A percentile compares a stretch with the other conserved stretches of the same genome.
phyloP scores from a whole-genome alignment of 2,113 vertebrate genomes.

The Caretta caretta region DNA sequence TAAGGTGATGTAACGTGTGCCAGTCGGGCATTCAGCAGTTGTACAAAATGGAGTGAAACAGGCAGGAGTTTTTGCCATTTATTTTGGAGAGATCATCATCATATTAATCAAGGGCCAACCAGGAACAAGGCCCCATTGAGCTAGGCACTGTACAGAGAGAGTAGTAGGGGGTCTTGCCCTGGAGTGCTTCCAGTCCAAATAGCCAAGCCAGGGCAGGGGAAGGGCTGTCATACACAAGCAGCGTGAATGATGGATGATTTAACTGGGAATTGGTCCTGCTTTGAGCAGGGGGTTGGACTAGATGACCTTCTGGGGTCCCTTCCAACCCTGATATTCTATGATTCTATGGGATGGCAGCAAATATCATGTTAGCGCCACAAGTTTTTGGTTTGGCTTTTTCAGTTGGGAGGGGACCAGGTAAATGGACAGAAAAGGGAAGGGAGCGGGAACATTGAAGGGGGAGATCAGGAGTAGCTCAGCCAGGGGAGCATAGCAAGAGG shows the following conservation, averaged over 20 bases:
- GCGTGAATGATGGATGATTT: background rate
- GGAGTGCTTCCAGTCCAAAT: background rate
- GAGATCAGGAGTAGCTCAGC: accelerated
- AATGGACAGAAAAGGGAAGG: background rate
- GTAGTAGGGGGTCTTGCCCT: background rate
- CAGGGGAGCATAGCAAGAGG: background rate
- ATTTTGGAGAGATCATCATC: background rate
- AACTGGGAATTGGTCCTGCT: no score
- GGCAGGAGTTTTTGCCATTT: background rate
- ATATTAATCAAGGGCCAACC: background rate
- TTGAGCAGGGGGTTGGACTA: no score
- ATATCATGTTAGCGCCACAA: background rate
- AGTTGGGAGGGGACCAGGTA: background rate
- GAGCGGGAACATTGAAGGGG: background rate
- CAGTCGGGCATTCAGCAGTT: background rate
- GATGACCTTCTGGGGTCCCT: no score
- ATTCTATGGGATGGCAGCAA: background rate
- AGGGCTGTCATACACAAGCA: accelerated
- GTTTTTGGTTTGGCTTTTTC: background rate
- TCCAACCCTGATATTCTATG: no score
- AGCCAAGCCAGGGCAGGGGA: background rate
- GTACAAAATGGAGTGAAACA: accelerated
- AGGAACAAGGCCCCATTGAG: background rate
- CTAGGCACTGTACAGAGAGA: background rate
- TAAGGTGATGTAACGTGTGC: accelerated